Base-by-base conservation (phyloP, 2,888 invertebrate genomes). In the Idaea dimidiata region DNA sequence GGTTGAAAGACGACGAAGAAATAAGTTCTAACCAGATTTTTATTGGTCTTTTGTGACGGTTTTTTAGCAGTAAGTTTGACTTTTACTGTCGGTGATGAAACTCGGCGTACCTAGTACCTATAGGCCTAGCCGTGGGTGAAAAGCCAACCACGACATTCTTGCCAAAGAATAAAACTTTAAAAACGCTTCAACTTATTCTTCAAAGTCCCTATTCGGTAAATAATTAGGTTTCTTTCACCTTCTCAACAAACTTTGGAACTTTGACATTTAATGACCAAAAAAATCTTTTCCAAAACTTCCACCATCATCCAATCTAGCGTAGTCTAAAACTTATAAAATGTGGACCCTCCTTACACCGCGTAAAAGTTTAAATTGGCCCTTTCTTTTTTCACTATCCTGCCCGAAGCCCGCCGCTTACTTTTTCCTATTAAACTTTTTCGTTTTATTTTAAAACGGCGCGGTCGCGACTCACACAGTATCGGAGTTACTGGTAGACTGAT, bases 341-440 rank as follows among this genome's bases (percentile, higher is more conserved):
- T 80, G 77, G 74, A 83, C 82, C 81, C 83, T 79, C 78, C 77
- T 58, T 60, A 73, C 75, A 75, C 77, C 74, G 77, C 73, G 83
- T 74, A 79, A 85, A 91, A 91, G 84, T 91, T 91, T 87, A 88
- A 91, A 90, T 90, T 91, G 88, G 82, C 81, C 77, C 78, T 79
- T 77, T 77, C 82, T 87, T 90, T 89, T 91, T 91, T 89, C 89
- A 91, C 91, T 91, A 91, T 90, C 89, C 88, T 79, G 77, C 79
- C 78, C 75, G 81, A 43, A 43, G 43, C 43, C 43, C 43, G 43
- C 43, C 86, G 85, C 84, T 86, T 85, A 86, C 86, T 89, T 90
- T 90, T 90, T 89, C 88, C 87, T 87, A 89, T 91, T 89, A 89
- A 91, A 91, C 87, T 91, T 91, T 89, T 79, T 76, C 84, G 81